Percentiles rank a stretch among this genome's conserved stretches.
Conservation (phyloP, 2,888 invertebrate species). For the Agrochola lychnidis region DNA sequence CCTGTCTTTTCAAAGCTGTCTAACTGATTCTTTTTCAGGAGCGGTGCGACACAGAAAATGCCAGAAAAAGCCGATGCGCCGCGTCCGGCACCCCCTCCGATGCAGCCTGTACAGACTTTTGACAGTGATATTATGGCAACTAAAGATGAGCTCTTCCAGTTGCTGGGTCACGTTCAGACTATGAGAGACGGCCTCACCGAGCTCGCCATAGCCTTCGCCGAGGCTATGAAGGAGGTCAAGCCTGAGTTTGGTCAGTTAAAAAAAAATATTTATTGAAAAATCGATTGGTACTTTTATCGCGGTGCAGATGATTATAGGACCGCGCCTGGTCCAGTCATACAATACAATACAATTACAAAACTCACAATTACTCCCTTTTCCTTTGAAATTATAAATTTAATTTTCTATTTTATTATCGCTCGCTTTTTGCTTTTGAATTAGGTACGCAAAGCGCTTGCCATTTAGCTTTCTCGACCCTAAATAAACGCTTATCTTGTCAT, state of each 20-base stretch:
- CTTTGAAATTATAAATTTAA: not conserved
- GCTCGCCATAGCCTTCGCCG: constrained; percentile 23
- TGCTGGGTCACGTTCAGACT: constrained; percentile 22
- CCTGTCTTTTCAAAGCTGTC: too few relatives aligned
- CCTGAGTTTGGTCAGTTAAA: constrained; percentile 39
- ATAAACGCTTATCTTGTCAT: not conserved
- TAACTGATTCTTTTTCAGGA: constrained; percentile 20
- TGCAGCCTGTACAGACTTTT: not conserved
- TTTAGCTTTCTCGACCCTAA: not conserved
- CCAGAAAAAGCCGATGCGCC: constrained; percentile 13
- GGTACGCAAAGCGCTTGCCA: not conserved
- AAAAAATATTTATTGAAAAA: not conserved
- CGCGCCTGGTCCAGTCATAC: not conserved
- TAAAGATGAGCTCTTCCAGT: constrained; percentile 43
- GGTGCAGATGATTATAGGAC: not conserved
- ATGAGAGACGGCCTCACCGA: constrained; percentile 23
- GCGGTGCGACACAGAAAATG: not conserved
- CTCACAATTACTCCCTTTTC: not conserved
- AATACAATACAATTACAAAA: not conserved
- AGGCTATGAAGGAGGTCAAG: constrained; percentile 40
- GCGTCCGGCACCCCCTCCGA: too few relatives aligned
- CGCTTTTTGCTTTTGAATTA: not conserved
- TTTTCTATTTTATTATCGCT: not conserved
- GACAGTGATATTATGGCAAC: constrained; percentile 20
- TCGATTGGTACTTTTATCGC: not conserved